Base-by-base conservation (phyloP, 2,797 vertebrate species). In the Melanogrammus aeglefinus region DNA sequence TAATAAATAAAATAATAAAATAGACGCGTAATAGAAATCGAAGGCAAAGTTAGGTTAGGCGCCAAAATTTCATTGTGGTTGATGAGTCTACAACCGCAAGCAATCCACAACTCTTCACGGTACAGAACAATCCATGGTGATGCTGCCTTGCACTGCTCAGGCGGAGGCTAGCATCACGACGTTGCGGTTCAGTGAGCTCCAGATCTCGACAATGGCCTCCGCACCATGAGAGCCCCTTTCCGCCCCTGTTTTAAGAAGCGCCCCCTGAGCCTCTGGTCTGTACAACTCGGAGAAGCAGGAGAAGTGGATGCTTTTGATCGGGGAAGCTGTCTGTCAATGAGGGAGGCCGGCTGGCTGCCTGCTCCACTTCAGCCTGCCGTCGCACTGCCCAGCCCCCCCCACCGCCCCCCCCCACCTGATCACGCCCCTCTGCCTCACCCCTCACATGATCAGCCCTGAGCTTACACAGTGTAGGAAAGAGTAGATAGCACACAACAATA, bases 401-500 rank as follows among this genome's bases (percentile, higher is more conserved):
- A 9, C 13, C 63, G n/a, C n/a, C n/a, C n/a, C n/a, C n/a, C 7
- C 63, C 63, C n/a, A 29, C 1, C 31, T 31, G 31, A 31, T 31
- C 31, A 31, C 1, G n/a, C n/a, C n/a, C n/a, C n/a, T n/a, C n/a
- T n/a, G n/a, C n/a, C n/a, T n/a, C n/a, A n/a, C n/a, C n/a, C n/a
- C n/a, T n/a, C n/a, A n/a, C n/a, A n/a, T n/a, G n/a, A n/a, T n/a
- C n/a, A n/a, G n/a, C n/a, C n/a, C n/a, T n/a, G n/a, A n/a, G n/a
- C n/a, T n/a, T n/a, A n/a, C n/a, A n/a, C n/a, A n/a, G n/a, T n/a
- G n/a, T n/a, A n/a, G n/a, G n/a, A n/a, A n/a, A n/a, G n/a, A n/a
- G 81, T 79, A 35, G 29, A 80, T 77, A n/a, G 85, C n/a, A n/a
- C n/a, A n/a, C n/a, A 88, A 83, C 82, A 82, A 70, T n/a, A n/a